Base-by-base conservation (phyloP, 2,113 vertebrate genomes). In the Chaetodon trifascialis region DNA sequence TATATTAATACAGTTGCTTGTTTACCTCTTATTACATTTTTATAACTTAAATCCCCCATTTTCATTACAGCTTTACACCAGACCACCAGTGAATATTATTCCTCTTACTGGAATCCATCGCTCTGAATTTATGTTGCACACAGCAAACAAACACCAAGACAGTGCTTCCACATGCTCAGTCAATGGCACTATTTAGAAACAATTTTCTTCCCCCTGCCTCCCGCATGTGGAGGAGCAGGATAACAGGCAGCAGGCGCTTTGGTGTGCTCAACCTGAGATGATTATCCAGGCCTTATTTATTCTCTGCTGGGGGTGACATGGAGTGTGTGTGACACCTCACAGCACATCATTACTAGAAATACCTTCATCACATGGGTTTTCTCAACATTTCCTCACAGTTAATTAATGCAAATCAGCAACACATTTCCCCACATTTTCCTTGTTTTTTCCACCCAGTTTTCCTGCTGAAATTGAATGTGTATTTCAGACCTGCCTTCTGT, bases 221-320 rank as follows among this genome's bases (percentile, higher is more conserved):
- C 12, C 73, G 67, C 36, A 19, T 54, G 76, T 80, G 59, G 40
- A 70, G 70, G 54, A 80, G 78, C 70, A 54, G 60, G 44, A 77
- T 69, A 66, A 84, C 11, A 19, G 36, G 34, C 60, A 75, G 68
- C 42, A 42, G 63, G 7, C 73, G 47, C 62, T 44, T 51, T 49
- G 12, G 19, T 72, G 54, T 74, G 30, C 47, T 62, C 62, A 72
- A 72, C 80, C 80, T 84, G 68, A 79, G 38, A 80, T 81, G 73
- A 89, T 84, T 69, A 85, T 55, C 59, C 47, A 11, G 79, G 46
- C 76, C 42, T 86, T 58, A 79, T 82, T 30, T 83, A 71, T 82
- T 79, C 77, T 62, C 79, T 46, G 75, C 54, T 58, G 80, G 66
- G 40, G 76, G 44, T 85, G 47, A 68, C 60, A 62, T 25, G 40